Conservation (phyloP, 2,797 vertebrate species). For the Mastacembelus armatus region DNA sequence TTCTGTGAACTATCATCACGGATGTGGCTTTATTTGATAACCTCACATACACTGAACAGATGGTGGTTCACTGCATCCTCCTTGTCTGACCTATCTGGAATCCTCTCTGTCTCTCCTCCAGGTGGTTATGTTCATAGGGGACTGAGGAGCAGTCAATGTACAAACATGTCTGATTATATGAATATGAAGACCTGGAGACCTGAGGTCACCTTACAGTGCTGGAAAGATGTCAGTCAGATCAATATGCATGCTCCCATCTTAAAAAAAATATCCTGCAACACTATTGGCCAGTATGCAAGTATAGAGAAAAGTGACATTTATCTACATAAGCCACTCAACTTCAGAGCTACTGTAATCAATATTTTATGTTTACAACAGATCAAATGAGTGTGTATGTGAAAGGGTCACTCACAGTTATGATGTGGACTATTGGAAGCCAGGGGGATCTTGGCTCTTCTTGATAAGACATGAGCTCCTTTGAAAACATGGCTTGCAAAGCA, state of each 20-base stretch:
- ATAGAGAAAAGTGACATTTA: background rate
- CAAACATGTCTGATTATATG: constrained; percentile 23
- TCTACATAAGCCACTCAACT: background rate
- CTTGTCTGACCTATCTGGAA: constrained; percentile 30
- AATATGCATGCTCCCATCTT: constrained; percentile 18
- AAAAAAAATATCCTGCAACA: background rate
- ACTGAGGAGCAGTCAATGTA: constrained; percentile 1
- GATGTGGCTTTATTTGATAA: background rate
- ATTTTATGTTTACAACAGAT: background rate
- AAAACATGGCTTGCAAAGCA: too few relatives aligned
- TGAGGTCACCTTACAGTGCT: constrained; percentile 26
- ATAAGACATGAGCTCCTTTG: too few relatives aligned
- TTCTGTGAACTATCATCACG: constrained; percentile 15
- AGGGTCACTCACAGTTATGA: background rate
- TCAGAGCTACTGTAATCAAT: background rate
- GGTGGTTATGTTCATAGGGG: constrained; percentile 58
- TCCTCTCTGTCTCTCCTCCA: constrained; percentile 27
- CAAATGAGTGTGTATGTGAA: background rate
- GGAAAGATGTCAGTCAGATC: constrained; percentile 18
- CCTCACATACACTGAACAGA: constrained; percentile 18
- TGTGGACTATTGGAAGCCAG: too few relatives aligned
- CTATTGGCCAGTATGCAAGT: background rate
- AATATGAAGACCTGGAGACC: constrained; percentile 21
- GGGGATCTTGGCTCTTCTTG: too few relatives aligned
- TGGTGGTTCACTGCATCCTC: constrained; percentile 32